Base-by-base conservation (phyloP, 2,888 invertebrate genomes). In the Spisula solida region DNA sequence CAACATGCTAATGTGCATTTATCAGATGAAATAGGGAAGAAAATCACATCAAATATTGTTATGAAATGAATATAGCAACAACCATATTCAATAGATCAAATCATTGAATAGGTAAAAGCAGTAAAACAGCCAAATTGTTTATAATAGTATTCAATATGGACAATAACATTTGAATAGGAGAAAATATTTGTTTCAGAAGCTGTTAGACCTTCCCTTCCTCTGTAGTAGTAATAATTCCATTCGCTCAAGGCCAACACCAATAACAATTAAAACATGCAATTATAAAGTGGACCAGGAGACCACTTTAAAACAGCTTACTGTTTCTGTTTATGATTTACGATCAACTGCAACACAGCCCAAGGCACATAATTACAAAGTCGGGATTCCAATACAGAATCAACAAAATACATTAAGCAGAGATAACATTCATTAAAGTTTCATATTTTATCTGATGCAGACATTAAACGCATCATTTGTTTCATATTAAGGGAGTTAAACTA, bases 381-480 rank as follows among this genome's bases (percentile, higher is more conserved):
- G 25, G 20, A 31, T 75, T 75, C 75, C 75, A 34, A 75, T 75
- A 75, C 16, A 31, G 29, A 75, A 34, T 75, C 75, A 75, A 18
- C 75, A 75, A 75, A 60, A 75, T 75, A 75, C 75, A 75, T 75
- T 75, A 18, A 75, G 31, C 34, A 75, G 75, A 75, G 75, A 75
- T 70, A 70, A 31, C 29, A 60, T 56, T 25, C 82, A 82, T 82
- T 82, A 82, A 82, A 82, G n/a, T 82, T 82, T 82, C 82, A 82
- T 82, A 82, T 82, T 66, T 82, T 56, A 34, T 66, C 60, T 66
- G 34, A 75, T 31, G 31, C 75, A 75, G 75, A 82, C 82, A 82
- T 82, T 82, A 82, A 41, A 47, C 47, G 83, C 56, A 48, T 87
- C 84, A 89, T 89, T 85, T 85, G 78, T 84, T 87, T 89, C 80